phyloP scores from a whole-genome alignment of 2,888 invertebrate species.

The Mimumesa dahlbomi region DNA sequence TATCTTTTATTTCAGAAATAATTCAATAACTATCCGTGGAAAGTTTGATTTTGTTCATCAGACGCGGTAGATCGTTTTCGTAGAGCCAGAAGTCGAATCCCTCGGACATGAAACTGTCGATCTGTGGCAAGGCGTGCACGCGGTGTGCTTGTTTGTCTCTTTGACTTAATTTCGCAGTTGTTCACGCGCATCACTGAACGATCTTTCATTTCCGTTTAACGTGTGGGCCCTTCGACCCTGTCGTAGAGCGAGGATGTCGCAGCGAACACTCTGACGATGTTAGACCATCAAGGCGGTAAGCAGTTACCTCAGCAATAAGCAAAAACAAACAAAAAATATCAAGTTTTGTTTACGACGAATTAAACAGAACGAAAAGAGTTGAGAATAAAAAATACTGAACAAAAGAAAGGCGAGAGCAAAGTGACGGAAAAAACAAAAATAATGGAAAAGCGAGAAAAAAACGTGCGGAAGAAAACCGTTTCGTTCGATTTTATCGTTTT shows the following conservation, averaged over 20 bases:
- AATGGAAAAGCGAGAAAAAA: constrained; percentile 28
- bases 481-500: no score
- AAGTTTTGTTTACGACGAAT: constrained; percentile 18
- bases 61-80: no score
- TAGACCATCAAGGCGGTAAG: constrained; percentile 98
- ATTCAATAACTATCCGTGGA: no score
- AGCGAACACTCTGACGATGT: constrained; percentile 93
- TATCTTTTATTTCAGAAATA: no score
- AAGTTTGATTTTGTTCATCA: no score
- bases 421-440: constrained; percentile 27
- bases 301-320: constrained; percentile 75
- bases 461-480: no score
- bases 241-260: constrained; percentile 96
- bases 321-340: constrained; percentile 11
- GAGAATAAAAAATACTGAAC: constrained; percentile 6
- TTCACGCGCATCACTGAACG: constrained; percentile 72
- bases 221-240: constrained; percentile 77
- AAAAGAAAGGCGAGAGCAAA: constrained; percentile 26
- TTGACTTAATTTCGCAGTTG: constrained; percentile 71
- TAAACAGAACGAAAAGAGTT: no score
- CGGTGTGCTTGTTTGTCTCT: constrained; percentile 64
- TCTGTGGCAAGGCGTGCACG: constrained; percentile 49
- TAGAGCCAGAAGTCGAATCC: no score
- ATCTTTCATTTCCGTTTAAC: constrained; percentile 74
- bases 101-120: background rate